Evolutionary conservation across 1,140 invertebrate species (phyloP).

Genomic region (Orussus abietinus): DNA sequence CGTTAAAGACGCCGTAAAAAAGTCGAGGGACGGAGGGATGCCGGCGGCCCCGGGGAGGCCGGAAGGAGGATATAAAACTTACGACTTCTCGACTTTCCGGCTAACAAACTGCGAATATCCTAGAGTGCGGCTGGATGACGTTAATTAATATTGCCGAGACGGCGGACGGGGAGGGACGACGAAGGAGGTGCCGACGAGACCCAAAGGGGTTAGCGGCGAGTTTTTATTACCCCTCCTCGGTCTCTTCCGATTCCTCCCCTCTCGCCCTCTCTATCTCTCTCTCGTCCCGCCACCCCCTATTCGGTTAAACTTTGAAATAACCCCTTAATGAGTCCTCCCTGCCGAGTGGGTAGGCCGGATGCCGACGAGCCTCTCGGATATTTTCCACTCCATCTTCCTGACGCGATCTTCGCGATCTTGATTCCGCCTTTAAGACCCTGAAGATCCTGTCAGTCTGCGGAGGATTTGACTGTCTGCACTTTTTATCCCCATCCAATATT

Average conservation of each 20-base stretch:
- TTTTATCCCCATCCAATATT: too few species aligned
- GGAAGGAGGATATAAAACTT: conserved; percentile 15
- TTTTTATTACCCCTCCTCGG: conserved; percentile 12
- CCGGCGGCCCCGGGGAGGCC: too few species aligned
- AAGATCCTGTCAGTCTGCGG: too few species aligned
- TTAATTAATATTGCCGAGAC: conserved; percentile 36
- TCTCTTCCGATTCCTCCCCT: conserved; percentile 28
- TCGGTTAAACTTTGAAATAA: conserved; percentile 47
- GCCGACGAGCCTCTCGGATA: conserved; percentile 34
- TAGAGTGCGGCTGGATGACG: conserved; percentile 31
- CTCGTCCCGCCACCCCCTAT: conserved; percentile 34
- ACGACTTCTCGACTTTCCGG: conserved; percentile 28
- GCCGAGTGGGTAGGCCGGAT: conserved; percentile 20
- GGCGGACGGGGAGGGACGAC: conserved; percentile 19
- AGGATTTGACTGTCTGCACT: too few species aligned
- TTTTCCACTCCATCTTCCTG: conserved; percentile 22
- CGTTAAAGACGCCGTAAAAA: not conserved
- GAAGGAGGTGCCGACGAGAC: conserved; percentile 1
- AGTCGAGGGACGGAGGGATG: not conserved
- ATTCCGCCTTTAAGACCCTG: too few species aligned
- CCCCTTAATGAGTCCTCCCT: conserved; percentile 44
- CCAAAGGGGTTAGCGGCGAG: not conserved
- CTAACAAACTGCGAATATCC: conserved; percentile 37
- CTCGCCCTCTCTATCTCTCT: conserved; percentile 34
- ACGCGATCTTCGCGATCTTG: too few species aligned